phyloP scores from a whole-genome alignment of 2,797 vertebrate species.

The Aeoliscus strigatus region DNA sequence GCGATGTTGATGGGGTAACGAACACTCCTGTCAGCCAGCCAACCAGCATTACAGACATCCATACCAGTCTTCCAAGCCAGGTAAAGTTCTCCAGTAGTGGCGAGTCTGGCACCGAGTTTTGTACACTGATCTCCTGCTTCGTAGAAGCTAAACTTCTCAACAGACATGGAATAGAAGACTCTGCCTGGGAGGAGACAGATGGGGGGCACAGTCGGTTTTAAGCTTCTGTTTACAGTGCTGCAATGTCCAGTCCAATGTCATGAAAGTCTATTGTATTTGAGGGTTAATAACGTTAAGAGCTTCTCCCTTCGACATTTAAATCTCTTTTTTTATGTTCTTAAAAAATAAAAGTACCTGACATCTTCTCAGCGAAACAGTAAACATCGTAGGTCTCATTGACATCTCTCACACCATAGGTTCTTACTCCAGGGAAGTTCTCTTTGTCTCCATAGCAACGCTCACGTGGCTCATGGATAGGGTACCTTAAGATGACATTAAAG shows the following conservation, averaged over 20 bases:
- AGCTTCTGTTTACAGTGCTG: neutral
- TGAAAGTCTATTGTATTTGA: neutral
- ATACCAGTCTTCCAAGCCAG: constrained; percentile 92
- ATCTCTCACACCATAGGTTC: constrained; percentile 93
- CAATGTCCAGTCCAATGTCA: neutral
- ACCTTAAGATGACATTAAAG: constrained; percentile 72
- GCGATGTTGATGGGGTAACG: constrained; percentile 92
- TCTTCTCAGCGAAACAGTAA: constrained; percentile 95
- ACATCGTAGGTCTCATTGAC: constrained; percentile 95
- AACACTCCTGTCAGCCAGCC: constrained; percentile 91
- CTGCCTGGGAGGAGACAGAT: constrained; percentile 74
- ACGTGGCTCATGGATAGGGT: constrained; percentile 92
- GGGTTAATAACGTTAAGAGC: no score
- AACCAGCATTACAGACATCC: constrained; percentile 93
- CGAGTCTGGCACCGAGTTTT: constrained; percentile 84
- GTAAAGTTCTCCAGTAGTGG: constrained; percentile 92
- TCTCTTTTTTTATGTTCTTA: neutral
- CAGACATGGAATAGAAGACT: constrained; percentile 88
- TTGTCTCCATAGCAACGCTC: constrained; percentile 94
- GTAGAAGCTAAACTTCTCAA: constrained; percentile 87
- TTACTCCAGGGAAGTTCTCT: constrained; percentile 89
- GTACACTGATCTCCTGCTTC: constrained; percentile 86
- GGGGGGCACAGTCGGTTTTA: neutral
- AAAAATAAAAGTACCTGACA: constrained; percentile 81
- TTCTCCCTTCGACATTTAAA: no score